Evolutionary conservation across 2,113 vertebrate genomes (phyloP).

Genomic region (Mola mola): DNA sequence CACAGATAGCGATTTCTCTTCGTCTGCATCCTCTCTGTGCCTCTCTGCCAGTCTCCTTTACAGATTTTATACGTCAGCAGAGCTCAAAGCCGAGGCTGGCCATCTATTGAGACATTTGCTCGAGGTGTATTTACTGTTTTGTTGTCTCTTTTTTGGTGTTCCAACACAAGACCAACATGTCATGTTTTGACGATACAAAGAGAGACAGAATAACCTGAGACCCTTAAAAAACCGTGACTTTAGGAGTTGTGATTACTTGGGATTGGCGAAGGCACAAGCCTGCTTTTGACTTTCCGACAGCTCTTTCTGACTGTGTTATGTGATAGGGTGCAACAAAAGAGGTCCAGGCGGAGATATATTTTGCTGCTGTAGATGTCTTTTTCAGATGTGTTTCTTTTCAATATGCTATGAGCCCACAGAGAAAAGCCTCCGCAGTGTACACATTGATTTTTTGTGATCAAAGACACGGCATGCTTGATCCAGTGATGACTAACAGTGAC

Average conservation of each 20-base stretch:
- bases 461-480: constrained; percentile 57
- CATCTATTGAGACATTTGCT: constrained; percentile 43
- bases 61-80: constrained; percentile 32
- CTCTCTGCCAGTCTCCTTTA: constrained; percentile 13
- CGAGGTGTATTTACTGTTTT: constrained; percentile 37
- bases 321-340: constrained; percentile 44
- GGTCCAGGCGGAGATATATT: constrained; percentile 31
- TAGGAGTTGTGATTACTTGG: constrained; percentile 33
- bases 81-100: constrained; percentile 47
- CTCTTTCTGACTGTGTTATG: constrained; percentile 22
- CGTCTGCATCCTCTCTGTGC: constrained; percentile 12
- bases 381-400: constrained; percentile 63
- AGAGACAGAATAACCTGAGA: background rate
- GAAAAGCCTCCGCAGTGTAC: constrained; percentile 61
- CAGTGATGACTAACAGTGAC: constrained; percentile 63
- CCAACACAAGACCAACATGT: constrained; percentile 18
- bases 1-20: constrained; percentile 23
- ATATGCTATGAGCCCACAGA: constrained; percentile 56
- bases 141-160: constrained; percentile 22
- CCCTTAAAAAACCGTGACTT: constrained; percentile 39
- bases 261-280: background rate
- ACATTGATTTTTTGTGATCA: constrained; percentile 72
- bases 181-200: constrained; percentile 31
- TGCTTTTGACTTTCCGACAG: constrained; percentile 22
- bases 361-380: constrained; percentile 54